These are phyloP conservation scores for Etheostoma perlongum DNA, from an alignment of 2,797 vertebrate species.

Conservation along the genomic window DNA sequence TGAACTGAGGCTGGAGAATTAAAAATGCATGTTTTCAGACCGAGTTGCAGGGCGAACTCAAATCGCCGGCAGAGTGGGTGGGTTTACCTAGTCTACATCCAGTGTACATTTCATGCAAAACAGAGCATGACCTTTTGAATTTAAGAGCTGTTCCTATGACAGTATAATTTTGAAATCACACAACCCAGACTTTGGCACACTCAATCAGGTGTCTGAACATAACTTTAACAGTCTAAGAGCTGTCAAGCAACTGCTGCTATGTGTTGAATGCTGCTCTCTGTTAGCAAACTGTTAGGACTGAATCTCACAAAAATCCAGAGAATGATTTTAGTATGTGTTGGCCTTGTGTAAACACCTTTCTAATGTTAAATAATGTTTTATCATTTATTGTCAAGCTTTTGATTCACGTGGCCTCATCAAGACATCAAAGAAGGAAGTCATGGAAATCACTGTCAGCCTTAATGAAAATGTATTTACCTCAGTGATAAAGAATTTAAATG, in stretches of 20 bases:
- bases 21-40: no score
- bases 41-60: no score
- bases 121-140: constrained; percentile 12
- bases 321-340: not conserved
- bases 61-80: no score
- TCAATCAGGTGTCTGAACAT: constrained; percentile 15
- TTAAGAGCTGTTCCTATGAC: not conserved
- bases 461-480: not conserved
- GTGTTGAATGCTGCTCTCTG: constrained; percentile 10
- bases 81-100: not conserved
- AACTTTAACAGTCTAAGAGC: constrained; percentile 5
- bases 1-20: no score
- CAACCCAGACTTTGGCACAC: not conserved
- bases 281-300: not conserved
- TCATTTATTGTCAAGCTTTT: constrained; percentile 16
- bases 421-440: constrained; percentile 3
- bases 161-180: not conserved
- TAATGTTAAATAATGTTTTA: constrained; percentile 1
- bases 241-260: constrained; percentile 16
- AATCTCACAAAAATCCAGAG: not conserved
- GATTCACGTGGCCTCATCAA: constrained; percentile 7
- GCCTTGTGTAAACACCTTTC: not conserved
- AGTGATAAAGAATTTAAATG: not conserved
- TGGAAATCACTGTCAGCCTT: not conserved
- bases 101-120: not conserved